Percentiles rank a stretch among this genome's conserved stretches.
Conservation (phyloP, 1,140 invertebrate genomes). For the Mizuhopecten yessoensis region DNA sequence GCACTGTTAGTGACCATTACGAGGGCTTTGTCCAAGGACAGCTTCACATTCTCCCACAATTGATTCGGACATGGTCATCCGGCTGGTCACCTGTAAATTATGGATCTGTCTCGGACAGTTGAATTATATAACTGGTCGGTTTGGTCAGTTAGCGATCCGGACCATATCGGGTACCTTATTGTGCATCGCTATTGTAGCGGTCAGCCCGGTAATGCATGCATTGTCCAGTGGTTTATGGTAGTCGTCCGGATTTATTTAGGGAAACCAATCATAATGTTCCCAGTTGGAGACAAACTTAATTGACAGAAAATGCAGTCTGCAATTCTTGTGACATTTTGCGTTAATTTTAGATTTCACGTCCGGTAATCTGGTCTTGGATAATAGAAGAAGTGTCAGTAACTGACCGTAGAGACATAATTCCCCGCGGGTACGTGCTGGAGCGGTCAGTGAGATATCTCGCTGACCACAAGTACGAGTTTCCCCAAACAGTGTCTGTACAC, state of each 20-base stretch:
- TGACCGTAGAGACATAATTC: not conserved
- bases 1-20: conserved; percentile 17
- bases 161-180: conserved; percentile 13
- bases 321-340: conserved; percentile 25
- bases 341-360: conserved; percentile 8
- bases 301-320: not conserved
- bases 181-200: conserved; percentile 26
- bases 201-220: conserved; percentile 11
- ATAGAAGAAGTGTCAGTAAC: not conserved
- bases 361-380: not conserved
- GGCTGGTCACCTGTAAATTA: conserved; percentile 37
- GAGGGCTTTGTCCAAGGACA: not conserved
- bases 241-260: conserved; percentile 33
- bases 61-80: conserved; percentile 24
- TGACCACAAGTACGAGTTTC: not conserved
- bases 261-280: conserved; percentile 6
- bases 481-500: not conserved
- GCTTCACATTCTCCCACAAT: not conserved
- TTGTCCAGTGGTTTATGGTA: conserved; percentile 9
- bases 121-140: not conserved
- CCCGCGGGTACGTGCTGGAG: not conserved
- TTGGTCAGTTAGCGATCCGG: not conserved
- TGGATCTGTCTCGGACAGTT: conserved; percentile 27
- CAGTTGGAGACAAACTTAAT: not conserved
- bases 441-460: not conserved